Base-by-base conservation (phyloP, 1,140 invertebrate species). In the Ips nitidus region DNA sequence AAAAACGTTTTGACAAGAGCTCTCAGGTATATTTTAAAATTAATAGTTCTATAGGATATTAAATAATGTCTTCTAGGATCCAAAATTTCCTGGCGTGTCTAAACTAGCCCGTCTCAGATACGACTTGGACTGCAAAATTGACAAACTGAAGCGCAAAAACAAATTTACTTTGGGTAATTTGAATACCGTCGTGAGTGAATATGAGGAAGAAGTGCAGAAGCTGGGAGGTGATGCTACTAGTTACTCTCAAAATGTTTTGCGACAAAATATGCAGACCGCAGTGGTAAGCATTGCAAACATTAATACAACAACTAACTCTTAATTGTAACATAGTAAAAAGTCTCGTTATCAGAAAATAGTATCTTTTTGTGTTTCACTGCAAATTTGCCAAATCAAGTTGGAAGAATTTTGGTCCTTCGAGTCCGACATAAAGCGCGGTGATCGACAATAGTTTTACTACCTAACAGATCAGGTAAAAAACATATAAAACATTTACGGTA, bases 81-180 rank as follows among this genome's bases (percentile, higher is more conserved):
- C 47, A 2, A 58, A 61, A 52, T 65, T 72, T 5, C 3, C 52
- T 8, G 38, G 47, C 6, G n/a, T 77, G 22, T 59, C 75, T 38
- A 41, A 70, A 58, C 42, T 61, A 45, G 43, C 61, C n/a, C 67
- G 71, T n/a, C 50, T 78, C n/a, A 79, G 74, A 66, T 78, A 79
- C 56, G 62, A 75, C 58, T 58, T 79, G 42, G 70, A 78, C 67
- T 72, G 75, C 7, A 62, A 77, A 66, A 64, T 77, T 7, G 40
- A 71, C 4, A 74, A 77, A 72, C 47, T 72, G 2, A 75, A 75
- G 45, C 39, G 47, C 3, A 5, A 68, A 41, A 56, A 58, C 56
- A 68, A 71, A 66, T 55, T 78, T 4, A 73, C 69, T 1, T 4
- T 37, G 36, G 36, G 60, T 0, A 66, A 64, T 52, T 41, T 79